Percentiles rank a stretch among this genome's conserved stretches.
Evolutionary conservation across 2,888 invertebrate species (phyloP).

Genomic region (Melinopterus prodromus): DNA sequence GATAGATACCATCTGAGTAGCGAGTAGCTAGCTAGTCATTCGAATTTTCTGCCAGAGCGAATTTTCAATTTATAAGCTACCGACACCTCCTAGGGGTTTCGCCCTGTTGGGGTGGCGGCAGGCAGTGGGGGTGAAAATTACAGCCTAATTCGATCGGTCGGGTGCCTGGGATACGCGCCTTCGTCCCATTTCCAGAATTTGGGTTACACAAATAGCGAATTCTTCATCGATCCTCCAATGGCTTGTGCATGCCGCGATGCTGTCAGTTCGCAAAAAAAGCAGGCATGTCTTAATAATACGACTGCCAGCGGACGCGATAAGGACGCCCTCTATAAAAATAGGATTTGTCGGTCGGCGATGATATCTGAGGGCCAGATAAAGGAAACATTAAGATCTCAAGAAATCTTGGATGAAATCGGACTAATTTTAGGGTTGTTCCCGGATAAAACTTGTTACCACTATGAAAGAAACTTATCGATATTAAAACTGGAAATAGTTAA

Average conservation of each 20-base stretch:
- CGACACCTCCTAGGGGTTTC: background rate
- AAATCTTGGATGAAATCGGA: background rate
- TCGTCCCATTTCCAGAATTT: conserved; percentile 8
- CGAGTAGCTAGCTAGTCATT: background rate
- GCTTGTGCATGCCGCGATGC: background rate
- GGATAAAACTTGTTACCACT: too few species aligned
- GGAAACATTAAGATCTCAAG: background rate
- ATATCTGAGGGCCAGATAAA: background rate
- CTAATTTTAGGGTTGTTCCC: background rate
- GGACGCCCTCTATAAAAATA: background rate
- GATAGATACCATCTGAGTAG: too few species aligned
- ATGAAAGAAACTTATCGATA: too few species aligned
- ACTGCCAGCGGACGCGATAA: background rate
- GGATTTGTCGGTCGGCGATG: background rate
- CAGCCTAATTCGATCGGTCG: conserved; percentile 21
- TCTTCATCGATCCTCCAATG: conserved; percentile 17
- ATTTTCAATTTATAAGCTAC: background rate
- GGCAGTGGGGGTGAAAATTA: conserved; percentile 17
- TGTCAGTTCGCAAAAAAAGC: background rate
- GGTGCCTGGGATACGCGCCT: conserved; percentile 15
- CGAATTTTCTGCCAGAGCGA: background rate
- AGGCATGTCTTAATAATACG: background rate
- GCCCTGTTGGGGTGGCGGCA: background rate
- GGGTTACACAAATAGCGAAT: conserved; percentile 26
- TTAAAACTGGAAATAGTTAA: too few species aligned